Evolutionary conservation across 2,888 invertebrate genomes (phyloP), one percentile per base, ranked within the genome.

Genomic region (Mythimna pallens): DNA sequence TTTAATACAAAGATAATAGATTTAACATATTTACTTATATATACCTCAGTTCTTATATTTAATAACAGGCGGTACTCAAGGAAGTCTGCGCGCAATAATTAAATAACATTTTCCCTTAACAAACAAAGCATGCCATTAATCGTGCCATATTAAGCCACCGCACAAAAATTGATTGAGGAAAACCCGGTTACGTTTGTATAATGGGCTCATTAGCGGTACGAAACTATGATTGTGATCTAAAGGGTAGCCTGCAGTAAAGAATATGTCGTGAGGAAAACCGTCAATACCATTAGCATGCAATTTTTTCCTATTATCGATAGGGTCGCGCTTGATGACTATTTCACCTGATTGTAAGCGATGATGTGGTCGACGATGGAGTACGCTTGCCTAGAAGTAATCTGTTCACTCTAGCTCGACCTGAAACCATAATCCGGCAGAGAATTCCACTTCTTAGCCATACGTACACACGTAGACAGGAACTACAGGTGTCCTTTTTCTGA

Each of bases 121-220:
- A 76, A 64, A 73, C 12, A 25, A 34, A 1, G 34, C 30, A 22
- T 3, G 40, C 34, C 34, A 14, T 57, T 70, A 57, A 47, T 14
- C 57, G 25, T 40, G 47, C 36, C 40, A 40, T 58, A 52, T n/a
- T n/a, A n/a, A n/a, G 40, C 1, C 17, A 22, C 14, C 10, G 1
- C 14, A n/a, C 69, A 34, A 0, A 34, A 40, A 7, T 68, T 10
- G 1, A 20, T 47, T 70, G 59, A 74, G 74, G 74, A 74, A 70
- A 74, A 74, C 7, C n/a, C n/a, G 5, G 52, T 25, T 5, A 2
- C 34, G 50, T 34, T 77, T 77, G 58, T n/a, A 34, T 77, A 77
- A 77, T 47, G 17, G 58, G 10, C 10, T 22, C 43, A 34, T 77
- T 58, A 76, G 9, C 43, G 20, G 47, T 30, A 52, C 20, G 40